Conservation (phyloP, 2,797 vertebrate species). For the Tenualosa ilisha region DNA sequence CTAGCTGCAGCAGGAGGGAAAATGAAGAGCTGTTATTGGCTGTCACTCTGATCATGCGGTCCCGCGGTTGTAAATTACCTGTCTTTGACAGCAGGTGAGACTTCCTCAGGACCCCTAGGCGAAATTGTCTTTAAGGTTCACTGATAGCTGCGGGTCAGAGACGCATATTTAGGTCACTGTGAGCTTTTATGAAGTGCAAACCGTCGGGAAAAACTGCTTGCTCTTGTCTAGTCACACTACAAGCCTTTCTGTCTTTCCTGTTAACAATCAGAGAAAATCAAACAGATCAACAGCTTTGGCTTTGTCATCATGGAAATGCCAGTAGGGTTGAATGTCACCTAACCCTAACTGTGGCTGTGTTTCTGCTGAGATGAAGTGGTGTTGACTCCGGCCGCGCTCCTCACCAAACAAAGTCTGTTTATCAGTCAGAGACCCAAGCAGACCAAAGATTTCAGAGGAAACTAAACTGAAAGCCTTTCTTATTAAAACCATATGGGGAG, state of each 20-base stretch:
- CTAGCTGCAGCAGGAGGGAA: not conserved
- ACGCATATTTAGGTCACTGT: not conserved
- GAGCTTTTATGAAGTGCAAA: not conserved
- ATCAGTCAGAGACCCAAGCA: slow-evolving; percentile 40
- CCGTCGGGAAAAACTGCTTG: not conserved
- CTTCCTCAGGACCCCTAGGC: slow-evolving; percentile 27
- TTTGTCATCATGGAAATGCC: not conserved
- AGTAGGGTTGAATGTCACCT: not conserved
- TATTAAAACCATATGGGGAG: slow-evolving; percentile 42
- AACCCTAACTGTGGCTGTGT: not conserved
- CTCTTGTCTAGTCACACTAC: not conserved
- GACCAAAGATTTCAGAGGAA: slow-evolving; percentile 41
- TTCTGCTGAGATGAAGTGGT: not conserved
- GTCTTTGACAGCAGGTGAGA: slow-evolving; percentile 45
- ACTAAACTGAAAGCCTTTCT: slow-evolving; percentile 44
- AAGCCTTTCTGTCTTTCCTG: not conserved
- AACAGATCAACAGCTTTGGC: not conserved
- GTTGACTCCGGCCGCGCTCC: slow-evolving; percentile 40
- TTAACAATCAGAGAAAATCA: not conserved
- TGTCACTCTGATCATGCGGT: not conserved
- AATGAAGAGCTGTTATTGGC: not conserved
- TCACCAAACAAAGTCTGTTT: slow-evolving; percentile 30
- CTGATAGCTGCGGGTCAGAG: not conserved
- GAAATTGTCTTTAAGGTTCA: not conserved
- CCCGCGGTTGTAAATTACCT: not conserved